Conservation (phyloP, 2,888 invertebrate species). For the Lacanobia wlatinum region DNA sequence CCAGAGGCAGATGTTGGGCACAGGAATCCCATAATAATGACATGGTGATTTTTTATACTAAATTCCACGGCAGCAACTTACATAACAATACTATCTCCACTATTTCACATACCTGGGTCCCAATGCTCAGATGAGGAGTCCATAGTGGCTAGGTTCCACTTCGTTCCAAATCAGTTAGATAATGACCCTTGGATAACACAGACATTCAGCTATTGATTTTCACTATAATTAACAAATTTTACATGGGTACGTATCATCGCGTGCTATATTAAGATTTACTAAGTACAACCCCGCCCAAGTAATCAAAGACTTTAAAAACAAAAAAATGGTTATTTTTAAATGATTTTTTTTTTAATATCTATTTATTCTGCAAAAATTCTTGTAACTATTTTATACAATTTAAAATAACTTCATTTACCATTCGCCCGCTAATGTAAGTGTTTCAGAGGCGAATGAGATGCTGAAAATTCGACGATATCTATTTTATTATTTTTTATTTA, state of each 20-base stretch:
- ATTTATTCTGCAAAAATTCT: background rate
- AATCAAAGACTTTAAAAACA: conserved; percentile 1
- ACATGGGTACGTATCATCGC: conserved; percentile 18
- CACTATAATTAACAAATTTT: conserved; percentile 8
- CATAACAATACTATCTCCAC: conserved; percentile 6
- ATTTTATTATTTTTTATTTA: background rate
- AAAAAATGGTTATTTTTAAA: background rate
- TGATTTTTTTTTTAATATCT: background rate
- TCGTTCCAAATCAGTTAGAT: conserved; percentile 38
- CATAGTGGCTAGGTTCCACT: conserved; percentile 75
- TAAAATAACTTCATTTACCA: background rate
- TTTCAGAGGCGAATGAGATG: background rate
- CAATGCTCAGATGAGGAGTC: conserved; percentile 82
- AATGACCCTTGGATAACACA: conserved; percentile 43
- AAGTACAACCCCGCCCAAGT: conserved; percentile 55
- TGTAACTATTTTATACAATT: background rate
- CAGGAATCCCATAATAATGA: background rate
- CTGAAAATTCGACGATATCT: conserved; percentile 16
- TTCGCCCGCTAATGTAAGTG: background rate
- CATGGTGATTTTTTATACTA: background rate
- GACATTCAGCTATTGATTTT: conserved; percentile 50
- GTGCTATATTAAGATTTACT: conserved; percentile 20
- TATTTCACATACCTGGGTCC: conserved; percentile 82
- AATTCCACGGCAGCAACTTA: background rate
- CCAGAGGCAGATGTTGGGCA: background rate